Evolutionary conservation across 2,797 vertebrate genomes (phyloP).

Genomic region (Phrynocephalus guinanensis): DNA sequence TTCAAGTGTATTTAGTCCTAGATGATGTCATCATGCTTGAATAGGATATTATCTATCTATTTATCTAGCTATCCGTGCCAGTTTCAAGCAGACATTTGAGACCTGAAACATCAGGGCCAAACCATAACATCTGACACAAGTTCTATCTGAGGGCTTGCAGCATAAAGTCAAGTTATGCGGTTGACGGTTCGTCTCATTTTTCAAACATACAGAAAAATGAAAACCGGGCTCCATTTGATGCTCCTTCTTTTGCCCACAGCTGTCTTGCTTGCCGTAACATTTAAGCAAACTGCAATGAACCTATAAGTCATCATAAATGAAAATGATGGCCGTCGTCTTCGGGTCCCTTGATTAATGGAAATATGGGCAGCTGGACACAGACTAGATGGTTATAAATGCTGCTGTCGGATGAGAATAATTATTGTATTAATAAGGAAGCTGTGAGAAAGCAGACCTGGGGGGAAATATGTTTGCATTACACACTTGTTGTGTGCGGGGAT

Average conservation of each 20-base stretch:
- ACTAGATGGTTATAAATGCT: constrained; percentile 82
- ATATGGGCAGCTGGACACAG: constrained; percentile 78
- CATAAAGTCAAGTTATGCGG: background rate
- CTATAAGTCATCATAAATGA: constrained; percentile 79
- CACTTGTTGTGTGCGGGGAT: background rate
- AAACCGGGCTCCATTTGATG: constrained; percentile 13
- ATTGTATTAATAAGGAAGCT: constrained; percentile 80
- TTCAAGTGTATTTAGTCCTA: too few species aligned
- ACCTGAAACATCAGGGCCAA: background rate
- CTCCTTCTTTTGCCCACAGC: constrained; percentile 22
- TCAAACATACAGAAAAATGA: constrained; percentile 36
- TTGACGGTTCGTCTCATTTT: constrained; percentile 22
- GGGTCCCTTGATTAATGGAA: constrained; percentile 81
- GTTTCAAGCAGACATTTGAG: background rate
- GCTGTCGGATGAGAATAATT: constrained; percentile 83
- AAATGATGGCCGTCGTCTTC: constrained; percentile 77
- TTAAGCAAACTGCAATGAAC: constrained; percentile 69
- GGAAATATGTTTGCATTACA: constrained; percentile 62
- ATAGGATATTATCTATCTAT: too few species aligned
- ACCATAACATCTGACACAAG: background rate
- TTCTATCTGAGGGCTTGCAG: constrained; percentile 6
- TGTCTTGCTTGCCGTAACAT: constrained; percentile 52
- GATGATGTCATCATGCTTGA: too few species aligned
- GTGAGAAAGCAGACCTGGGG: constrained; percentile 55
- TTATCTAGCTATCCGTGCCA: background rate